Conservation (phyloP, 2,113 vertebrate genomes). For the Brachypodius melanocephalos region DNA sequence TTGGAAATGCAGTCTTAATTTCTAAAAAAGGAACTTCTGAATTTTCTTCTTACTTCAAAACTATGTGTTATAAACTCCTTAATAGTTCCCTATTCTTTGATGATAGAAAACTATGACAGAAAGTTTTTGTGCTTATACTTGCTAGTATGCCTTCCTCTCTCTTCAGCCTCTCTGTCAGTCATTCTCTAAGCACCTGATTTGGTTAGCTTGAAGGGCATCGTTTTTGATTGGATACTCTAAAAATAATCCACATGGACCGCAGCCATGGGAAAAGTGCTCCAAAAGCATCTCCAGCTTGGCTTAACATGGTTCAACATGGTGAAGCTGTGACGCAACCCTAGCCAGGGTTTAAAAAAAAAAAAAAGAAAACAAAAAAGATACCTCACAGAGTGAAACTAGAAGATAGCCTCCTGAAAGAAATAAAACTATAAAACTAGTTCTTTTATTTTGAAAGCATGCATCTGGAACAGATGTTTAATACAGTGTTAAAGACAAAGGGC, state of each 20-base stretch:
- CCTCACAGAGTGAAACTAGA: background rate
- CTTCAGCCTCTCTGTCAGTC: background rate
- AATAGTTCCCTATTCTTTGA: background rate
- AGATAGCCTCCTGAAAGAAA: background rate
- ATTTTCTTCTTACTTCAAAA: background rate
- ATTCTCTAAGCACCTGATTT: background rate
- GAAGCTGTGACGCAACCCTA: background rate
- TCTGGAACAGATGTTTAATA: background rate
- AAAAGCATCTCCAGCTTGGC: background rate
- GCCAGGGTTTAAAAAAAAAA: background rate
- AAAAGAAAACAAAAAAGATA: accelerated
- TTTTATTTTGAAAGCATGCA: background rate
- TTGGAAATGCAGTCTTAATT: background rate
- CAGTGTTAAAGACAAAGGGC: background rate
- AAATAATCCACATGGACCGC: background rate
- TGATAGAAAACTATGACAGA: background rate
- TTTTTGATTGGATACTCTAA: background rate
- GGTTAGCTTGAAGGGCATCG: background rate
- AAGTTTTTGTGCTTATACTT: background rate
- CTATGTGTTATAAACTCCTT: background rate
- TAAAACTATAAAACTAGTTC: background rate
- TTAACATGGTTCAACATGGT: background rate
- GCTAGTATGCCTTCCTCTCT: background rate
- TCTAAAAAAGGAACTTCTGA: background rate
- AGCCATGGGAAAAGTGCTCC: background rate